These are phyloP conservation scores for Xiphorhynchus erythropygius DNA, from an alignment of 2,797 vertebrate genomes.

Conservation along the genomic window DNA sequence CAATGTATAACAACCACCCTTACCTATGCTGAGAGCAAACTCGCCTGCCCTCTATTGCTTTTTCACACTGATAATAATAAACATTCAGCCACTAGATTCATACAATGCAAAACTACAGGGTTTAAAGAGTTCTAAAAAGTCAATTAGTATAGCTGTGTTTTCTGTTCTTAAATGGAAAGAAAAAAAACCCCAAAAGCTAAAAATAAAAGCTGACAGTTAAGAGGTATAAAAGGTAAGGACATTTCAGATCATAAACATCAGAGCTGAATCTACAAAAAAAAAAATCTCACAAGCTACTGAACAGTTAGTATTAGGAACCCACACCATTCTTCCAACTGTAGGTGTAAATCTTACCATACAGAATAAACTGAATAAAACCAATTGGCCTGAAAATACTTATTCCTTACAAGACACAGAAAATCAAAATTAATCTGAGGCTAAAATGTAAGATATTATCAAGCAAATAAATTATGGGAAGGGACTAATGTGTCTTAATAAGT, in stretches of 20 bases:
- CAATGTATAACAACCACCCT: not conserved
- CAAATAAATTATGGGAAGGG: not conserved
- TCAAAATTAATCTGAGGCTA: not conserved
- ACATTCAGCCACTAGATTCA: not conserved
- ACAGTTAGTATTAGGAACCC: not conserved
- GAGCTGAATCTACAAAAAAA: not conserved
- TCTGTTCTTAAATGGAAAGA: not conserved
- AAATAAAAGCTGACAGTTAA: not conserved
- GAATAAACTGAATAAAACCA: not conserved
- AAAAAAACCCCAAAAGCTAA: not conserved
- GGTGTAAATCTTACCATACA: not conserved
- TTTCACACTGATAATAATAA: not conserved
- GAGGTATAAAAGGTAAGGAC: not conserved
- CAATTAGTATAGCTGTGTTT: not conserved
- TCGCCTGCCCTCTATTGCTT: not conserved
- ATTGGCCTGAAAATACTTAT: not conserved
- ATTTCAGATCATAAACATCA: not conserved
- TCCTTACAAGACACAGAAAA: not conserved
- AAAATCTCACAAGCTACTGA: not conserved
- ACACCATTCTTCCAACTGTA: not conserved
- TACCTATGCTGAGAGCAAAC: conserved; percentile 6
- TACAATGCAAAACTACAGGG: not conserved
- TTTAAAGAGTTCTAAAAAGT: not conserved
- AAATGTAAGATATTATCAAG: not conserved
- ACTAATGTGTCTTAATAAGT: not conserved